phyloP scores from a whole-genome alignment of 2,888 invertebrate genomes.

The Pyralis farinalis region DNA sequence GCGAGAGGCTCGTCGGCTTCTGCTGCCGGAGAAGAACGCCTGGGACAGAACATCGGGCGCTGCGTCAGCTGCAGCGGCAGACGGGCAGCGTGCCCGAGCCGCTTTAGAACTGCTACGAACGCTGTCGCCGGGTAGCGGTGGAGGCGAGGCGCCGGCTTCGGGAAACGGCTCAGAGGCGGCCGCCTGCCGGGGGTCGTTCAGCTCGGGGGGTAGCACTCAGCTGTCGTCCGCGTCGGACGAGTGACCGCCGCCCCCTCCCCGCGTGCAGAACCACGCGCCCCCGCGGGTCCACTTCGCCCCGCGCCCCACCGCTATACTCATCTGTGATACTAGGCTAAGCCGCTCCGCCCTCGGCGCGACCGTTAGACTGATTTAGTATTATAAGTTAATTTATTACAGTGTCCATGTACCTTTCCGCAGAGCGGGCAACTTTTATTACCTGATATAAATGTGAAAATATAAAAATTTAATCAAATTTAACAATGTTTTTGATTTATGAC shows the following conservation, averaged over 20 bases:
- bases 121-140: constrained; percentile 65
- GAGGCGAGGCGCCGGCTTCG: constrained; percentile 48
- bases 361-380: constrained; percentile 77
- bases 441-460: constrained; percentile 53
- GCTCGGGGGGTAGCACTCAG: constrained; percentile 83
- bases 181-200: constrained; percentile 82
- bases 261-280: constrained; percentile 28
- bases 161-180: constrained; percentile 73
- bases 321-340: constrained; percentile 79
- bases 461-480: constrained; percentile 63
- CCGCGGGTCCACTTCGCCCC: constrained; percentile 61
- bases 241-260: constrained; percentile 59
- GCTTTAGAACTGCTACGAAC: constrained; percentile 65
- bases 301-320: constrained; percentile 78
- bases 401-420: constrained; percentile 79
- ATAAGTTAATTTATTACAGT: constrained; percentile 72
- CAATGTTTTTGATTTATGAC: constrained; percentile 44
- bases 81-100: constrained; percentile 71
- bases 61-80: constrained; percentile 78
- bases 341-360: constrained; percentile 73
- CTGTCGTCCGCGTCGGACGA: constrained; percentile 83
- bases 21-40: constrained; percentile 68
- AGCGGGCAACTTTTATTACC: constrained; percentile 74
- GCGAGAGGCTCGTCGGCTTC: constrained; percentile 61
- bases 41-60: constrained; percentile 77